These are phyloP conservation scores for Atherinosoma microstoma DNA, from an alignment of 2,797 vertebrate genomes.

Conservation along the genomic window DNA sequence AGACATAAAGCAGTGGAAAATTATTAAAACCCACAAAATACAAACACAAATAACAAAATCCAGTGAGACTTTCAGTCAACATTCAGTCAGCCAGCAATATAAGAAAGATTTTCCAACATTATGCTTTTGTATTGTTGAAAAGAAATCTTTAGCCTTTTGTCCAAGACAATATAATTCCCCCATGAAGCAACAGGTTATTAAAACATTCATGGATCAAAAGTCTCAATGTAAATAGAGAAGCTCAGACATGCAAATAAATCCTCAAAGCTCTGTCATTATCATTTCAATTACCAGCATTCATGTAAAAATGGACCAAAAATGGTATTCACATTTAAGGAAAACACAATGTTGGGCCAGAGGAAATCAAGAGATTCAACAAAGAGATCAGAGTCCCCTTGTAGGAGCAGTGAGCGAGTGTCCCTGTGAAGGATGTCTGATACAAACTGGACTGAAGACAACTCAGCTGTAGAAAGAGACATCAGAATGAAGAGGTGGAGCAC, in stretches of 20 bases:
- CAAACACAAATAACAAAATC: neutral
- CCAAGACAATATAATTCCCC: neutral
- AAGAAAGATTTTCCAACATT: neutral
- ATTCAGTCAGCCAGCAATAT: neutral
- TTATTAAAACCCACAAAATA: neutral
- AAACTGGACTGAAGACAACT: slow-evolving; percentile 36
- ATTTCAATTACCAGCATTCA: neutral
- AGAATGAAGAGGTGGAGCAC: slow-evolving; percentile 50
- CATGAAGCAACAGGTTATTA: neutral
- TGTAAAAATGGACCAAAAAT: neutral
- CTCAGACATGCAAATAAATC: slow-evolving; percentile 10
- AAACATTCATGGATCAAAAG: neutral
- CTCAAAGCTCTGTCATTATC: neutral
- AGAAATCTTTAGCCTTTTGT: neutral
- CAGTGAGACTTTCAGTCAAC: neutral
- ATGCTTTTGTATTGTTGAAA: neutral
- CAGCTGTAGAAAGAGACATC: slow-evolving; percentile 40
- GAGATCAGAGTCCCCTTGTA: slow-evolving; percentile 75
- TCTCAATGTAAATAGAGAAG: neutral
- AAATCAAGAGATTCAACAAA: neutral
- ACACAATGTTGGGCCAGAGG: neutral
- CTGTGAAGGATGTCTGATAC: slow-evolving; percentile 56
- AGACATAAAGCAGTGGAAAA: slow-evolving; percentile 15
- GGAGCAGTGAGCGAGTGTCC: slow-evolving; percentile 51
- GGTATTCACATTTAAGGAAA: neutral